Evolutionary conservation across 2,797 vertebrate species (phyloP), one percentile per base, ranked within the genome.

Genomic region (Tolypeutes matacus): DNA sequence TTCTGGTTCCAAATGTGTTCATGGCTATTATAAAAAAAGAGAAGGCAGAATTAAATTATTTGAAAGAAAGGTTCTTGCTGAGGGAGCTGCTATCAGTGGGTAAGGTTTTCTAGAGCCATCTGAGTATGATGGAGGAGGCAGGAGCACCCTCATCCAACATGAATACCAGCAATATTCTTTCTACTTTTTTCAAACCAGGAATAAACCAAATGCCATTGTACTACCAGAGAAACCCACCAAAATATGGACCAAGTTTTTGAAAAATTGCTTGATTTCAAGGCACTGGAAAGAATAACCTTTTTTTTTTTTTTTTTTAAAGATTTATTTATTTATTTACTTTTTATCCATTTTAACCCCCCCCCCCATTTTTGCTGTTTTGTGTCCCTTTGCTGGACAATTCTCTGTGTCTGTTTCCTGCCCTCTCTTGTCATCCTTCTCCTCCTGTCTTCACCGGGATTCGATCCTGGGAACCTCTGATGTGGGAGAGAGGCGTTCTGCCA

Each of bases 181-280:
- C 62, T 23, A 64, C n/a, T 20, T 49, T 49, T 89, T 86, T 78
- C 70, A 65, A 93, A 53, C 31, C 91, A 86, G 53, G 67, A 64
- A 25, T 36, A 67, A 31, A 87, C n/a, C 62, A 67, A 91, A 76
- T 23, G 46, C 42, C 75, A 39, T 1, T 69, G 20, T n/a, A 31
- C 13, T 78, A n/a, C 64, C 0, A 1, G 34, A 89, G 51, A 49
- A 89, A 78, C 51, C 58, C 84, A 86, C 5, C 56, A 36, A 89
- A 34, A 70, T 6, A 25, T 20, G 15, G 12, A 36, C 36, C 20
- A 84, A 34, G 69, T 76, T 64, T 89, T 93, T 75, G 12, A 42
- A 93, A 70, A 95, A 80, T 1, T 91, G 15, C 56, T 92, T 93
- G 67, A 70, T 84, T 73, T 46, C 82, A 93, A 87, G 62, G 46